Percentiles rank a stretch among this genome's conserved stretches.
phyloP scores from a whole-genome alignment of 1,140 invertebrate genomes.

The Orius laevigatus region DNA sequence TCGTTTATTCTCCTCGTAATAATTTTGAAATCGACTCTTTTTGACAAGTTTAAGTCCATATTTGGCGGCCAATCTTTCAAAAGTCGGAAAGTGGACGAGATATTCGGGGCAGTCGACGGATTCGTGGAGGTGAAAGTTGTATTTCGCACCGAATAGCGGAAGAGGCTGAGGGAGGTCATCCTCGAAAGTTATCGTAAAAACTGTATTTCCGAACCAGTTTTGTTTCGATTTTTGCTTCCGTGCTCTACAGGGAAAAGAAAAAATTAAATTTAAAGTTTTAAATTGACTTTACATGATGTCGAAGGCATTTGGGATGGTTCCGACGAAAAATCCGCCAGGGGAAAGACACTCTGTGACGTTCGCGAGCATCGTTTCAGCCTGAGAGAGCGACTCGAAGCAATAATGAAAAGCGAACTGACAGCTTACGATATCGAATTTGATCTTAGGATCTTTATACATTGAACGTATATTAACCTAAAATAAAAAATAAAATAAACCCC shows the following conservation, averaged over 20 bases:
- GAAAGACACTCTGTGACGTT: constrained; percentile 82
- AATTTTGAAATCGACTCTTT: constrained; percentile 38
- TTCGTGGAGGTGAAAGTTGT: constrained; percentile 88
- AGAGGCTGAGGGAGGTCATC: constrained; percentile 48
- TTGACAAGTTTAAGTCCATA: constrained; percentile 39
- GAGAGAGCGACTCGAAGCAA: constrained; percentile 80
- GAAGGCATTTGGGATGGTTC: constrained; percentile 85
- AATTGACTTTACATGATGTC: constrained; percentile 58
- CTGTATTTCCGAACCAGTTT: constrained; percentile 67
- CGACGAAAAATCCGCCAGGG: constrained; percentile 88
- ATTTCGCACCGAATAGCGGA: constrained; percentile 89
- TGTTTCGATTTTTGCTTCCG: constrained; percentile 39
- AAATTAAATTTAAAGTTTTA: constrained; percentile 4
- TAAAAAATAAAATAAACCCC: constrained; percentile 7
- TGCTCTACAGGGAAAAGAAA: constrained; percentile 28
- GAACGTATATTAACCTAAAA: constrained; percentile 47
- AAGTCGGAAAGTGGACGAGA: constrained; percentile 78
- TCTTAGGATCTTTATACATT: constrained; percentile 31
- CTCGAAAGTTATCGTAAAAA: constrained; percentile 68
- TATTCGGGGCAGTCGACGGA: constrained; percentile 98
- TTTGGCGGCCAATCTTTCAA: constrained; percentile 46
- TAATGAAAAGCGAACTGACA: constrained; percentile 98
- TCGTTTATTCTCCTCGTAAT: constrained; percentile 31
- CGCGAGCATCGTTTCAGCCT: constrained; percentile 80
- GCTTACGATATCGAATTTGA: constrained; percentile 76